Percentiles rank a stretch among this genome's conserved stretches.
Conservation (phyloP, 30 jellyfish, hydroid and myxozoan species). For the Euphysa ruthae region DNA sequence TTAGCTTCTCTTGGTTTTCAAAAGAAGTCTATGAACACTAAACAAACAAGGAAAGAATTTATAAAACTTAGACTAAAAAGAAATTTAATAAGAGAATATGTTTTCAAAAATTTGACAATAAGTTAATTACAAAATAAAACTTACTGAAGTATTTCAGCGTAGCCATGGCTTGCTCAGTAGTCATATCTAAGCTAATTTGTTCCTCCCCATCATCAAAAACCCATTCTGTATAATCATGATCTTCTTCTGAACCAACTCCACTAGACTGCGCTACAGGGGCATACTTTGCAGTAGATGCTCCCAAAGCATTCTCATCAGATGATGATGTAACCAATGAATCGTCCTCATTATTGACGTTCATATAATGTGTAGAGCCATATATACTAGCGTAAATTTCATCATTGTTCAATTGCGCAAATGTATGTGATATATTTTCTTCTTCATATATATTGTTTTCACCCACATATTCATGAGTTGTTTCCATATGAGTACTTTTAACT, state of each 20-base stretch:
- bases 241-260: slow-evolving; percentile 56
- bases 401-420: neutral
- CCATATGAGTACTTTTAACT: too few species aligned
- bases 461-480: too few species aligned
- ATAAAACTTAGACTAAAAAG: too few species aligned
- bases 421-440: too few species aligned
- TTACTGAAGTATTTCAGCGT: slow-evolving; percentile 73
- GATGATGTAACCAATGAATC: neutral
- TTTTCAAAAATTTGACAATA: too few species aligned
- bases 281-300: neutral
- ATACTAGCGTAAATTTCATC: neutral
- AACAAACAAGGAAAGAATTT: too few species aligned
- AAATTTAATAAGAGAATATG: too few species aligned
- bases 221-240: slow-evolving; percentile 76
- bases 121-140: too few species aligned
- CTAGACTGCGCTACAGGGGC: slow-evolving; percentile 2
- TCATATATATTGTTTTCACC: too few species aligned
- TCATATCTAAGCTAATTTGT: slow-evolving; percentile 58
- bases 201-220: slow-evolving; percentile 54
- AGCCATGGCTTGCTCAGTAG: slow-evolving; percentile 89
- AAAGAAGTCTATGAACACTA: too few species aligned
- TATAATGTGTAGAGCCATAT: neutral
- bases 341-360: neutral
- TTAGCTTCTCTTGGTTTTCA: too few species aligned
- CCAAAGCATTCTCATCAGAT: neutral